These are phyloP conservation scores for Endotricha flammealis DNA, from an alignment of 2,888 invertebrate species.

Conservation along the genomic window DNA sequence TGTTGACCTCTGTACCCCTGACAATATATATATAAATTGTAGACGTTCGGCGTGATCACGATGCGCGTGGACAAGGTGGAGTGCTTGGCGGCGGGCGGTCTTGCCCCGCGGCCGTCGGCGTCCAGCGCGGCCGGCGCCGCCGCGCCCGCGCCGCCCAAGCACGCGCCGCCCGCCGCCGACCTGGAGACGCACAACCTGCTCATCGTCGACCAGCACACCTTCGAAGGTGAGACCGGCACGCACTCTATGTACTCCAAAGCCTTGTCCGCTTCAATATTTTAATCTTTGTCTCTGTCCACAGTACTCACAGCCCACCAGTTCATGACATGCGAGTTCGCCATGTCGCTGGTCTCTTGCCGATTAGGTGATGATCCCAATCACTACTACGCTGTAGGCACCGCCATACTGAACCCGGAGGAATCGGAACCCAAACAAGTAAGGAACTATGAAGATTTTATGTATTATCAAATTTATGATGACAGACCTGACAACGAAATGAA, in stretches of 20 bases:
- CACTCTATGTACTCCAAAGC: slow-evolving; percentile 42
- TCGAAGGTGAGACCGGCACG: slow-evolving; percentile 79
- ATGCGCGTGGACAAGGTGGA: slow-evolving; percentile 93
- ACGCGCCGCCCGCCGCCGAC: slow-evolving; percentile 84
- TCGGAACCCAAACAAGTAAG: slow-evolving; percentile 91
- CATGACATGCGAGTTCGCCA: slow-evolving; percentile 92
- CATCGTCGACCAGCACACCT: slow-evolving; percentile 96
- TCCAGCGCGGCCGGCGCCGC: slow-evolving; percentile 52
- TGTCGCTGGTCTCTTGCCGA: slow-evolving; percentile 93
- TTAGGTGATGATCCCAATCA: slow-evolving; percentile 93
- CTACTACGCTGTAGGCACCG: slow-evolving; percentile 97
- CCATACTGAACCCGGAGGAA: slow-evolving; percentile 95
- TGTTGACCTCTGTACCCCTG: too few species aligned
- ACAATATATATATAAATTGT: too few species aligned
- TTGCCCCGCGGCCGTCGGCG: slow-evolving; percentile 46
- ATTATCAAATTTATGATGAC: too few species aligned
- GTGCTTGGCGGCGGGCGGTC: slow-evolving; percentile 76
- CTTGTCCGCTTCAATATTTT: background rate
- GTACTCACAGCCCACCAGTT: slow-evolving; percentile 97
- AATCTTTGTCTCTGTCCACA: slow-evolving; percentile 41
- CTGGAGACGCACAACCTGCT: slow-evolving; percentile 94
- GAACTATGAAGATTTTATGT: too few species aligned
- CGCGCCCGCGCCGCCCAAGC: slow-evolving; percentile 79
- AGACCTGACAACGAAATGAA: too few species aligned
- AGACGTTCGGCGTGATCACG: slow-evolving; percentile 96